phyloP scores from a whole-genome alignment of 2,888 invertebrate species.

The Eucriotettix oculatus region DNA sequence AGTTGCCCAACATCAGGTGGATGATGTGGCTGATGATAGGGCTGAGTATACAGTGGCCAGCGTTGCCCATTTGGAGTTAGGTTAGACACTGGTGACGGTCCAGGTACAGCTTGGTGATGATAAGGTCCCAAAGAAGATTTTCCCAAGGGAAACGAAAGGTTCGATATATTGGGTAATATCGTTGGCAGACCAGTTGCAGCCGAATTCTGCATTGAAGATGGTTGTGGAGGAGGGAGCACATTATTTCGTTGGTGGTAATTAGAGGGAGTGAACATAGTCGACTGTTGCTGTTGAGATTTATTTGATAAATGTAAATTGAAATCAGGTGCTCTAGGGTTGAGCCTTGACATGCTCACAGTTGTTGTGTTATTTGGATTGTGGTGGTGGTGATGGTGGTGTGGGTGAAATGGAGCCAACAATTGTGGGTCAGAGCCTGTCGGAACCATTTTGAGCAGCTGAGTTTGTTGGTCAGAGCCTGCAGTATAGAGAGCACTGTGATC shows the following conservation, averaged over 20 bases:
- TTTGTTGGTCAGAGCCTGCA: slow-evolving; percentile 12
- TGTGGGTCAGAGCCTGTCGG: neutral
- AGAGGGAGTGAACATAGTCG: neutral
- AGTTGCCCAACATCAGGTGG: slow-evolving; percentile 8
- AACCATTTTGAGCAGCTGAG: neutral
- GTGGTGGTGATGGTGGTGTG: slow-evolving; percentile 1
- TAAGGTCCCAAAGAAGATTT: slow-evolving; percentile 7
- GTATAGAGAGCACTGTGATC: neutral
- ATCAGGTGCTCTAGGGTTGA: slow-evolving; percentile 69
- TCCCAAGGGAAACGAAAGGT: slow-evolving; percentile 1
- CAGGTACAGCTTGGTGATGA: slow-evolving; percentile 4
- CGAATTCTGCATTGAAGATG: slow-evolving; percentile 7
- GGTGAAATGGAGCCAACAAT: slow-evolving; percentile 6
- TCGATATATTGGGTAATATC: slow-evolving; percentile 7
- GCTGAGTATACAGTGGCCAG: slow-evolving; percentile 11
- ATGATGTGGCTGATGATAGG: slow-evolving; percentile 6
- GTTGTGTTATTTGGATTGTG: slow-evolving; percentile 16
- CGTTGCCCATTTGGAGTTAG: slow-evolving; percentile 7
- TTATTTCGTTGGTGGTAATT: slow-evolving; percentile 4
- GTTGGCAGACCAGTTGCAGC: slow-evolving; percentile 3
- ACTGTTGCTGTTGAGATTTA: slow-evolving; percentile 20
- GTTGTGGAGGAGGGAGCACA: slow-evolving; percentile 7
- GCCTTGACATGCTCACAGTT: slow-evolving; percentile 41
- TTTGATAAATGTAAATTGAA: slow-evolving; percentile 38
- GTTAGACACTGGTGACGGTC: slow-evolving; percentile 4